Evolutionary conservation across 1,140 invertebrate species (phyloP), one percentile per base, ranked within the genome.

Genomic region (Babylonia areolata): DNA sequence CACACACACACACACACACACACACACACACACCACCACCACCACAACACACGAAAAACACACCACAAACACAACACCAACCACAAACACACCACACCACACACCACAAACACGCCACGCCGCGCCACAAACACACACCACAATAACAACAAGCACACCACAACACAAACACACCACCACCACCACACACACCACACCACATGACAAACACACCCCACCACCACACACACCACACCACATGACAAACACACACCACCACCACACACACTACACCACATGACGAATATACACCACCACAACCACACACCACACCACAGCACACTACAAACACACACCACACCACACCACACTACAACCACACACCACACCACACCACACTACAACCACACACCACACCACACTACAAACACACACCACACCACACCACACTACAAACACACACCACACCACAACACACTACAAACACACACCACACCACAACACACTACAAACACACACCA

Each of bases 1-100:
- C 73, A 75, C 73, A 75, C 73, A 75, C 73, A 75, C 73, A 75
- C 73, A 75, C 73, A 75, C 73, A 39, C 73, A 37, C 73, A 75
- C 73, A 37, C 73, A 75, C 73, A 37, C 73, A 75, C 73, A 37
- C 73, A 75, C 33, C 3, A 9, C 15, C 15, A 37, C 15, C 6
- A 20, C 3, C n/a, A n/a, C n/a, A n/a, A n/a, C n/a, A n/a, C n/a
- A n/a, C n/a, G 5, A 46, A 5, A 46, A 20, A 80, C 78, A 40
- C 17, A 80, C 78, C 31, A 20, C 33, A 37, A 9, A 75, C 15
- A 37, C 15, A 64, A 20, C 3, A 3, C 5, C 58, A 31, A 6
- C 17, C 5, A 12, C 37, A 46, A 12, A 42, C 39, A 42, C 42
- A 46, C 42, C n/a, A n/a, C n/a, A n/a, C n/a, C n/a, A n/a, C n/a